These are phyloP conservation scores for Sclerodermus sp. DNA, from an alignment of 2,888 invertebrate genomes.

Conservation along the genomic window DNA sequence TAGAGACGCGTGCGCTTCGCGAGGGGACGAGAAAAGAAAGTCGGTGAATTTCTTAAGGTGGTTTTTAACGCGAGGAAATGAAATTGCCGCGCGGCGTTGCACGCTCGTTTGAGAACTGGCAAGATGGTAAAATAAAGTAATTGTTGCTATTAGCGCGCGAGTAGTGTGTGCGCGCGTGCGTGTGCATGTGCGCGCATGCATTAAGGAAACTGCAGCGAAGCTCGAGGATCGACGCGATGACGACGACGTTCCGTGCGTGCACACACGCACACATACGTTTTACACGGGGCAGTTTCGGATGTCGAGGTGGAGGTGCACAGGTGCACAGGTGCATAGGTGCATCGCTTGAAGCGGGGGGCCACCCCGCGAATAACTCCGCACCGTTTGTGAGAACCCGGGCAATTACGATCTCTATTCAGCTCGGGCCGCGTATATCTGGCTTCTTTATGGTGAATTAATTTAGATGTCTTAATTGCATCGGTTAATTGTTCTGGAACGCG, in stretches of 20 bases:
- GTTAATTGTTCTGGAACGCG: conserved; percentile 49
- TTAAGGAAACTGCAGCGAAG: neutral
- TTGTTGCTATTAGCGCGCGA: conserved; percentile 49
- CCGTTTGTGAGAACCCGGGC: conserved; percentile 53
- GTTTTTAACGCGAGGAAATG: conserved; percentile 34
- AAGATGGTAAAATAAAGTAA: conserved; percentile 52
- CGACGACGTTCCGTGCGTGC: too few relatives aligned
- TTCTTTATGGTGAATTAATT: conserved; percentile 52
- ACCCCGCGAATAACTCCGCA: conserved; percentile 1
- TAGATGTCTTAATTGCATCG: conserved; percentile 56
- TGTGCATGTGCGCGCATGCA: conserved; percentile 2
- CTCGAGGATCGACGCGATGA: neutral
- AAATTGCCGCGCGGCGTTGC: conserved; percentile 24
- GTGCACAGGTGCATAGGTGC: too few relatives aligned
- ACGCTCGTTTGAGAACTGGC: conserved; percentile 40
- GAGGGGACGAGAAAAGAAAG: too few relatives aligned
- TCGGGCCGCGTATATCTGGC: conserved; percentile 32
- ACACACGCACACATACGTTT: neutral
- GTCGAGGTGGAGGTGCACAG: too few relatives aligned
- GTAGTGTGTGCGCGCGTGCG: conserved; percentile 16
- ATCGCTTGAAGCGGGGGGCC: neutral
- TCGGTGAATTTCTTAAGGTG: conserved; percentile 12
- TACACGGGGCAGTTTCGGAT: too few relatives aligned
- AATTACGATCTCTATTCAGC: conserved; percentile 48
- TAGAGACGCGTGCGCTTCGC: too few relatives aligned